Evolutionary conservation across 2,888 invertebrate species (phyloP).

Genomic region (Hedya salicella): DNA sequence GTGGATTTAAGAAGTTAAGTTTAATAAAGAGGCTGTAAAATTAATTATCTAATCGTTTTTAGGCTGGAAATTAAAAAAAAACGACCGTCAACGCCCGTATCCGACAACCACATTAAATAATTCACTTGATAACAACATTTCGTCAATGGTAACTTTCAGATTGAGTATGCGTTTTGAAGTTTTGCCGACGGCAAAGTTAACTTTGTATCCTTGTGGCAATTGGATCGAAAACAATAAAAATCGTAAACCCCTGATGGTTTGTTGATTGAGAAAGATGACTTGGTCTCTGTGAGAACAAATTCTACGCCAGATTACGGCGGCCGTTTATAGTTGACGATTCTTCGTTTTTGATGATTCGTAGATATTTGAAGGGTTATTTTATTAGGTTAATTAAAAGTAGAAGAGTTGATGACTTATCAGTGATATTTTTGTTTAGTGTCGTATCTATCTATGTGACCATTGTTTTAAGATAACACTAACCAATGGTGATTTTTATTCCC

Average conservation of each 20-base stretch:
- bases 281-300: constrained; percentile 72
- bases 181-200: constrained; percentile 11
- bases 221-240: constrained; percentile 82
- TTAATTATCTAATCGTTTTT: constrained; percentile 73
- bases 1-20: constrained; percentile 69
- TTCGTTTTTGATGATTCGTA: constrained; percentile 19
- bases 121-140: neutral
- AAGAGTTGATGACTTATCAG: neutral
- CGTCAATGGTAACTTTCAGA: neutral
- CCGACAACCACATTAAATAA: constrained; percentile 2
- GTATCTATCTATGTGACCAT: too few relatives aligned
- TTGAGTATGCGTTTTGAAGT: neutral
- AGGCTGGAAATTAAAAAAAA: constrained; percentile 60
- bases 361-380: constrained; percentile 2
- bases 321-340: constrained; percentile 61
- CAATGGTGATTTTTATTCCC: too few relatives aligned
- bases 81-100: constrained; percentile 59
- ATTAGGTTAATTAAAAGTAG: constrained; percentile 2
- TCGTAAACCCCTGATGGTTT: constrained; percentile 68
- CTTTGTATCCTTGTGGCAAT: constrained; percentile 52
- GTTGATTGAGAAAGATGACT: constrained; percentile 83
- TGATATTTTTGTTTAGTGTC: too few relatives aligned
- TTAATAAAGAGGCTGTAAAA: constrained; percentile 80
- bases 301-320: constrained; percentile 65
- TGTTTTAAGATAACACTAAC: too few relatives aligned